Conservation (phyloP, 2,113 vertebrate species). For the Pionites leucogaster region DNA sequence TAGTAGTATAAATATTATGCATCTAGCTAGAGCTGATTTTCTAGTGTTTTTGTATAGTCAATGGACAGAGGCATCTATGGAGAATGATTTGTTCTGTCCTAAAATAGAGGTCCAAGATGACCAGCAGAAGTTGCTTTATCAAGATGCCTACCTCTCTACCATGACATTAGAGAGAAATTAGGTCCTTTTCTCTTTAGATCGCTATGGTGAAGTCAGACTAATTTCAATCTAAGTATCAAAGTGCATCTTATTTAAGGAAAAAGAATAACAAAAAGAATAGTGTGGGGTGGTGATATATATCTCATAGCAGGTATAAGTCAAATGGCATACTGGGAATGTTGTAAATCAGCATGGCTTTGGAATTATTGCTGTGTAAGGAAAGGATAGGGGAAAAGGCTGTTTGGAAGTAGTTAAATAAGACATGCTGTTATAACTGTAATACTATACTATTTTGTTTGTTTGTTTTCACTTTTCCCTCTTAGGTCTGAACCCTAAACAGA, state of each 20-base stretch:
- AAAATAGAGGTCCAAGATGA: background rate
- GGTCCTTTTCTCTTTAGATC: background rate
- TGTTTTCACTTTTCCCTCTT: background rate
- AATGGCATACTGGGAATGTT: background rate
- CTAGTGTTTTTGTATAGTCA: background rate
- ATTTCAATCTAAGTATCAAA: background rate
- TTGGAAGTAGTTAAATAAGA: background rate
- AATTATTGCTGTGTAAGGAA: background rate
- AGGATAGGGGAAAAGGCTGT: background rate
- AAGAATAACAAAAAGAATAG: fast-evolving
- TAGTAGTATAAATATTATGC: background rate
- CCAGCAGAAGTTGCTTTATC: background rate
- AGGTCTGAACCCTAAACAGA: background rate
- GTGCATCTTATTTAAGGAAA: background rate
- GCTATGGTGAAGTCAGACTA: background rate
- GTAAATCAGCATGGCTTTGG: background rate
- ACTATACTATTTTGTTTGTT: background rate
- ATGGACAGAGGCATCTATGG: background rate
- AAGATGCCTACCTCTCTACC: background rate
- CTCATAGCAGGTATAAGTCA: background rate
- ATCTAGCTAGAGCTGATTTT: background rate
- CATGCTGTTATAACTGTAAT: background rate
- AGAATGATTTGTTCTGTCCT: background rate
- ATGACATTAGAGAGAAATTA: background rate
- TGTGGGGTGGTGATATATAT: background rate